phyloP scores from a whole-genome alignment of 2,113 vertebrate genomes.

The Alethe diademata region DNA sequence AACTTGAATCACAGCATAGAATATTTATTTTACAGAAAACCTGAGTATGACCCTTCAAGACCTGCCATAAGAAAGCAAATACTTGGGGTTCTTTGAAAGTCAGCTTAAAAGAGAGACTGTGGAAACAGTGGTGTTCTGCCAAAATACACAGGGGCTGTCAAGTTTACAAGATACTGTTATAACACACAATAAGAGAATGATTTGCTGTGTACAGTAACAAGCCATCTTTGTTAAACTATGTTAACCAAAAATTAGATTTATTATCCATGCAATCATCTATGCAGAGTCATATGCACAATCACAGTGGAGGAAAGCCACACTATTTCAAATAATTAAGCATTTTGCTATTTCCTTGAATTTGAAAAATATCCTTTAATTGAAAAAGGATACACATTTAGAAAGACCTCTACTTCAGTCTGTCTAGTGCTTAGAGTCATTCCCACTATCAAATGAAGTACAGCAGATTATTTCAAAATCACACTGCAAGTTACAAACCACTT shows the following conservation, averaged over 20 bases:
- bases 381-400: background rate
- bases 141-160: constrained; percentile 34
- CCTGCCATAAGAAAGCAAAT: constrained; percentile 32
- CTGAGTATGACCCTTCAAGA: background rate
- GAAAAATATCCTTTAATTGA: background rate
- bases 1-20: background rate
- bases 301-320: background rate
- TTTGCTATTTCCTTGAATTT: background rate
- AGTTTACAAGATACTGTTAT: constrained; percentile 33
- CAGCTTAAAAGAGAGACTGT: constrained; percentile 47
- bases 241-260: background rate
- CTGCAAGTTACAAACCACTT: background rate
- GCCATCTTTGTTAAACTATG: background rate
- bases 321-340: background rate
- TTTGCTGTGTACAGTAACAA: constrained; percentile 1
- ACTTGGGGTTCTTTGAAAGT: constrained; percentile 50
- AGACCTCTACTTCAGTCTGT: background rate
- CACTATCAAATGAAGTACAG: background rate
- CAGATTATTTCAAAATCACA: background rate
- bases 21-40: constrained; percentile 32
- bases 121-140: constrained; percentile 22
- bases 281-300: background rate
- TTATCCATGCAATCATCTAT: background rate
- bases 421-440: background rate
- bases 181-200: constrained; percentile 31